Evolutionary conservation across 1,140 invertebrate genomes (phyloP), one percentile per base, ranked within the genome.

Genomic region (Cyclina sinensis): DNA sequence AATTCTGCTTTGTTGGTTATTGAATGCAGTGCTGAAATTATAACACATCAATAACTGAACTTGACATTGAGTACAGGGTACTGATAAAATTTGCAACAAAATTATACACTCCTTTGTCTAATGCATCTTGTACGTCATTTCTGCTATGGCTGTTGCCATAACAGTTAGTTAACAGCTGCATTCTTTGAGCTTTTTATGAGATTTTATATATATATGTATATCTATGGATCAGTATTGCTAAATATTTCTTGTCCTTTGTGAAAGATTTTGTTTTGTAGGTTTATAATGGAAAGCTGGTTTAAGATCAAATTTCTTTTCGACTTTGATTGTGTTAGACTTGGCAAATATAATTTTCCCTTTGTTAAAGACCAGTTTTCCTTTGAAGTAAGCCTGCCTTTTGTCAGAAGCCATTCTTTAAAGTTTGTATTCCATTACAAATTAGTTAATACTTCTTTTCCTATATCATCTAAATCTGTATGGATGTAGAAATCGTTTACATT

Each of bases 281-380:
- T 7, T 43, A 7, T 43, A 7, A 43, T 7, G 4, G 5, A 43
- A 43, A 43, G 4, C 43, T 62, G 27, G 27, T 24, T 24, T 5
- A n/a, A 37, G 11, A 32, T 68, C 7, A 68, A 30, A 12, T 16
- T 30, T 24, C 35, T 30, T 14, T 37, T 30, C 62, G 14, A 27
- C 62, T 12, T 37, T 68, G 62, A 68, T 18, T 68, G 12, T 68
- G 14, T 14, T 24, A 68, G 27, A 68, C 24, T 68, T 68, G 27
- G 62, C 62, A 68, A 30, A 68, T 68, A 68, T 68, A 30, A 68
- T 37, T 68, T 68, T 30, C 35, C 12, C 27, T 68, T 68, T 30
- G 12, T 54, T n/a, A 54, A 54, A 54, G 3, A 54, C 12, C 21
- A 18, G 21, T 2, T 54, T 3, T 18, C 5, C 51, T 54, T 54